Evolutionary conservation across 2,888 invertebrate genomes (phyloP).

Genomic region (Trachelus tabidus): DNA sequence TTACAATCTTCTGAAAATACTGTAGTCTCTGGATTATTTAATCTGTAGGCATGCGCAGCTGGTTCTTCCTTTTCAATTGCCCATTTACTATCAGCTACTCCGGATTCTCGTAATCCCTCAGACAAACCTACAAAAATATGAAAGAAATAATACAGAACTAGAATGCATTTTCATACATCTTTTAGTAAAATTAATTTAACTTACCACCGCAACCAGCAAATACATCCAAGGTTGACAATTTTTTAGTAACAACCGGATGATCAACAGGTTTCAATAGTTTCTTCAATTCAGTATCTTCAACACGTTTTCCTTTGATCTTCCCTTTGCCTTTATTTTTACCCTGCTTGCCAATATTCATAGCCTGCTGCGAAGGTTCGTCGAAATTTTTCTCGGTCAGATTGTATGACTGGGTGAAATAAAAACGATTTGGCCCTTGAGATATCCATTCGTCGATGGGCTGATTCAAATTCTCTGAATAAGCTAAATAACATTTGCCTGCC

Average conservation of each 20-base stretch:
- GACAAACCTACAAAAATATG: conserved; percentile 71
- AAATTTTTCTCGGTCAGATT: conserved; percentile 70
- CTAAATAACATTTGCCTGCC: conserved; percentile 76
- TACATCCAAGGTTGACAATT: conserved; percentile 79
- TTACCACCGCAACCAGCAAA: conserved; percentile 88
- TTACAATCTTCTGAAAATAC: conserved; percentile 90
- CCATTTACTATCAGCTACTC: conserved; percentile 79
- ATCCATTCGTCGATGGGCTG: conserved; percentile 72
- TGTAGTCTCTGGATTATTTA: conserved; percentile 78
- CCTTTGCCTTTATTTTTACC: conserved; percentile 78
- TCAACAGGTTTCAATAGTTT: conserved; percentile 52
- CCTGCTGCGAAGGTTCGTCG: conserved; percentile 73
- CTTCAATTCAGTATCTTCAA: conserved; percentile 36
- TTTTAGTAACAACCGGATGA: conserved; percentile 64
- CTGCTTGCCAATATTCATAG: conserved; percentile 70
- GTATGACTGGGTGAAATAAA: conserved; percentile 81
- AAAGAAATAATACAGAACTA: background rate
- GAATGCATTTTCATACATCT: background rate
- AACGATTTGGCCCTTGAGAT: conserved; percentile 74
- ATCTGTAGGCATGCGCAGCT: conserved; percentile 82
- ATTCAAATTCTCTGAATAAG: conserved; percentile 73
- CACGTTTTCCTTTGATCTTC: conserved; percentile 69
- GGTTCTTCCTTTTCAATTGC: conserved; percentile 83
- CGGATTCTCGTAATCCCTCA: conserved; percentile 78
- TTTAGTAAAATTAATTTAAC: conserved; percentile 11